A percentile compares a stretch with the other conserved stretches of the same genome.
Conservation (phyloP, 2,113 vertebrate genomes). For the Casuarius casuarius region DNA sequence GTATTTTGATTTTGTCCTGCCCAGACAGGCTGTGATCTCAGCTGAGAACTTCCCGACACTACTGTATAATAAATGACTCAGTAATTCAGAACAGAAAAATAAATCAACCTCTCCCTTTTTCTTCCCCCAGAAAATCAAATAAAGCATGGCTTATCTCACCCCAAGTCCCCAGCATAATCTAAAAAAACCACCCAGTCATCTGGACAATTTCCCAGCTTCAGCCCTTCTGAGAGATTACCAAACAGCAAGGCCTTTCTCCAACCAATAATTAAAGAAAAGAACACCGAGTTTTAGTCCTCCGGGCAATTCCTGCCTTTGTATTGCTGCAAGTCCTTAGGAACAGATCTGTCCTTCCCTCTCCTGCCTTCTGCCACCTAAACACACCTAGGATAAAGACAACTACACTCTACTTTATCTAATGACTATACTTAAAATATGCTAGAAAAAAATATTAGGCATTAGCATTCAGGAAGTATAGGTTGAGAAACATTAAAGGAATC, state of each 20-base stretch:
- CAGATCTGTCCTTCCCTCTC: not conserved
- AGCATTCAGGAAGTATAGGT: not conserved
- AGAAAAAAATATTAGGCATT: rapidly evolving
- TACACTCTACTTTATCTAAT: not conserved
- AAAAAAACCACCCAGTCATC: not conserved
- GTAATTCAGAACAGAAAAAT: not conserved
- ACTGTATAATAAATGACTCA: not conserved
- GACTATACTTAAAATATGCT: not conserved
- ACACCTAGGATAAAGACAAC: not conserved
- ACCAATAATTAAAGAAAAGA: not conserved
- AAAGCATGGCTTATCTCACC: not conserved
- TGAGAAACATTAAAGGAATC: not conserved
- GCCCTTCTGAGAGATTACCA: not conserved
- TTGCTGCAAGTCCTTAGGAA: not conserved
- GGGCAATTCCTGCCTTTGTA: not conserved
- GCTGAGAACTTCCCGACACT: not conserved
- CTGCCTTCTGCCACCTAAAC: not conserved
- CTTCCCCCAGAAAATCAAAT: not conserved
- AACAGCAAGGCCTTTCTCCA: not conserved
- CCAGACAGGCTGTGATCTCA: not conserved
- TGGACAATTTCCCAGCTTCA: not conserved
- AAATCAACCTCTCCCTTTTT: not conserved
- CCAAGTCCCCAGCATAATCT: not conserved
- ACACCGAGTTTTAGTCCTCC: not conserved
- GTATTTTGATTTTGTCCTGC: not conserved